Base-by-base conservation (phyloP, 53 echinoderm and acorn worm genomes). In the Glandiceps talaboti region DNA sequence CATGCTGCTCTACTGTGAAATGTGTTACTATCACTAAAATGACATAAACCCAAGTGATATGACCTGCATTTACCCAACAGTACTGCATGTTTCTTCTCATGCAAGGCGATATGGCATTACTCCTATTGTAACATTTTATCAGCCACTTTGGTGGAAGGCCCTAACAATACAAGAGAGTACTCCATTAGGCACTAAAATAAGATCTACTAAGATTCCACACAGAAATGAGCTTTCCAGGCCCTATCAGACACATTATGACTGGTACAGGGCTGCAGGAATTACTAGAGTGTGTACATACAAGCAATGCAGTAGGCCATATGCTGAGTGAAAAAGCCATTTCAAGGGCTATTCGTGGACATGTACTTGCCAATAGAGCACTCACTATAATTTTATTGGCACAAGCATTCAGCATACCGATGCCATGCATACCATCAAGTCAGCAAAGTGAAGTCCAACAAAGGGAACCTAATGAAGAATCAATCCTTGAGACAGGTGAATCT, bases 291-390 rank as follows among this genome's bases (percentile, higher is more conserved):
- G 81, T 85, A 1, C 81, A 85, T 33, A 77, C 76, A 28, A 77
- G 45, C 26, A 85, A 79, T 87, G 87, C 87, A 33, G 83, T 87
- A 25, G 75, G 74, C 27, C 87, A 87, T 74, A 87, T 87, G 79
- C 31, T 87, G 79, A 79, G 79, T 26, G 87, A 83, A 73, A 83
- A 87, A 33, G 30, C 82, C 28, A 83, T 87, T 27, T 83, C 83
- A 79, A 79, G 86, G 28, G 74, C 86, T 78, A 31, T 86, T 28
- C 75, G 86, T 27, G 82, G 86, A 73, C 86, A 86, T 82, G 79
- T 87, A 33, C 76, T 87, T 10, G 83, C 83, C 20, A 83, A 87
- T 75, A 87, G 82, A 74, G 78, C 79, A 74, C 87, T 87, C n/a
- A 77, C 83, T 33, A 31, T 79, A 27, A 78, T 83, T 75, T 28